These are phyloP conservation scores for Aricia agestis DNA, from an alignment of 1,140 invertebrate species.

Conservation along the genomic window DNA sequence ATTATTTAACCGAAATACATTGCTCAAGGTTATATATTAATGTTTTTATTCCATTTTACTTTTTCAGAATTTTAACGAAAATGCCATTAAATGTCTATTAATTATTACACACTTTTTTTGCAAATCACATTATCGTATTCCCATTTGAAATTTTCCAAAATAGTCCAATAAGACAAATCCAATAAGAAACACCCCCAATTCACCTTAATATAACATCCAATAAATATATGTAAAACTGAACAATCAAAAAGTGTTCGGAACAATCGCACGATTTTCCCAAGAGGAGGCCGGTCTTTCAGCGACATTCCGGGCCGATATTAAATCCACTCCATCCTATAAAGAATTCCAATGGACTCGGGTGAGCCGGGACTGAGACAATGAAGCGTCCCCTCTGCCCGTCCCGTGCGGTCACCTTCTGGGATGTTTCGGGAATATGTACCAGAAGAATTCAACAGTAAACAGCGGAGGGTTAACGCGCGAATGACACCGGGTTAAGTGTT, in stretches of 20 bases:
- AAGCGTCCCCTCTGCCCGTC: conserved; percentile 14
- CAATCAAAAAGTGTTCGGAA: conserved; percentile 17
- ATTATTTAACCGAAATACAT: no score
- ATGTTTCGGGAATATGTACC: conserved; percentile 9
- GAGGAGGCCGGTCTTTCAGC: conserved; percentile 39
- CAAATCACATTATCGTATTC: no score
- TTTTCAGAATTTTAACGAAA: no score
- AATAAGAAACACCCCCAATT: no score
- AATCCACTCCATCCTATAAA: conserved; percentile 64
- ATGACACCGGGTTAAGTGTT: not conserved
- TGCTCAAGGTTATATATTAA: no score
- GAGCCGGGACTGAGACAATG: conserved; percentile 27
- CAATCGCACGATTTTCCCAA: conserved; percentile 29
- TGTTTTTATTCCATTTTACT: no score
- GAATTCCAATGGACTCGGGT: conserved; percentile 59
- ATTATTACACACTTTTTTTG: no score
- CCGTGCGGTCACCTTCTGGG: conserved; percentile 19
- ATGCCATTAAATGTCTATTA: no score
- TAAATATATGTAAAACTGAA: conserved; percentile 14
- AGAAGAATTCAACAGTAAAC: not conserved
- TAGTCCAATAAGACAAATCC: no score
- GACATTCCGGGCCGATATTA: conserved; percentile 59
- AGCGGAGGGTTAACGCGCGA: not conserved
- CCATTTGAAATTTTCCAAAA: no score
- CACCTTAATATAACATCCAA: no score